A percentile compares a stretch with the other conserved stretches of the same genome.
Conservation (phyloP, 2,113 vertebrate genomes). For the Caranx melampygus region DNA sequence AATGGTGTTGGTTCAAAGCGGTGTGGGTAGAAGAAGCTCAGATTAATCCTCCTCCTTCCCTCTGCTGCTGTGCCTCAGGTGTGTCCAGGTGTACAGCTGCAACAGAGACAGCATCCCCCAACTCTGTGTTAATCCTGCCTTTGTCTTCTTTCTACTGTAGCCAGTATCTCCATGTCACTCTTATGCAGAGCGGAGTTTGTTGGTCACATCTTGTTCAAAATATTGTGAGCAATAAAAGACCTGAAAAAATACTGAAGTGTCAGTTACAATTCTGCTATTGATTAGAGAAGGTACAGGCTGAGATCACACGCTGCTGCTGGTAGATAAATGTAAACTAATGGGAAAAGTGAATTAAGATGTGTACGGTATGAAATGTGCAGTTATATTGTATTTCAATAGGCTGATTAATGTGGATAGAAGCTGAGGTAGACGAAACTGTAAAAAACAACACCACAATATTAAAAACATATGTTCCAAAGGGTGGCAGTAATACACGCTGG, state of each 20-base stretch:
- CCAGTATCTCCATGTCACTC: neutral
- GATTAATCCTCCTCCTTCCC: constrained; percentile 40
- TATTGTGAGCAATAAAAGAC: neutral
- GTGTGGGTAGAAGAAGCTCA: constrained; percentile 18
- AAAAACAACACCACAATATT: too few relatives aligned
- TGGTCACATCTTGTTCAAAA: neutral
- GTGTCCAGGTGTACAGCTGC: constrained; percentile 21
- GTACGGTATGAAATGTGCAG: too few relatives aligned
- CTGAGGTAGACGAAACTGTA: neutral
- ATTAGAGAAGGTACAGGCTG: too few relatives aligned
- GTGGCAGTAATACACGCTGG: constrained; percentile 18
- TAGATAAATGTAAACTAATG: too few relatives aligned
- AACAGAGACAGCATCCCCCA: constrained; percentile 36
- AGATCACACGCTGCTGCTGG: too few relatives aligned
- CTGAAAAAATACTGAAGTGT: too few relatives aligned
- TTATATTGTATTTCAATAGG: too few relatives aligned
- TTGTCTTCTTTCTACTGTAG: neutral
- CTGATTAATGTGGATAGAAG: too few relatives aligned
- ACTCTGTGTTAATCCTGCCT: constrained; percentile 13
- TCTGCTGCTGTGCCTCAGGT: constrained; percentile 8
- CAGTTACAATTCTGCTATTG: too few relatives aligned
- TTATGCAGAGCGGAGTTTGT: neutral
- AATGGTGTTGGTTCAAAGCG: constrained; percentile 29
- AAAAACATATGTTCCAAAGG: constrained; percentile 19
- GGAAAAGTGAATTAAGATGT: too few relatives aligned